Conservation (phyloP, 2,113 vertebrate genomes). For the Polyodon spathula region DNA sequence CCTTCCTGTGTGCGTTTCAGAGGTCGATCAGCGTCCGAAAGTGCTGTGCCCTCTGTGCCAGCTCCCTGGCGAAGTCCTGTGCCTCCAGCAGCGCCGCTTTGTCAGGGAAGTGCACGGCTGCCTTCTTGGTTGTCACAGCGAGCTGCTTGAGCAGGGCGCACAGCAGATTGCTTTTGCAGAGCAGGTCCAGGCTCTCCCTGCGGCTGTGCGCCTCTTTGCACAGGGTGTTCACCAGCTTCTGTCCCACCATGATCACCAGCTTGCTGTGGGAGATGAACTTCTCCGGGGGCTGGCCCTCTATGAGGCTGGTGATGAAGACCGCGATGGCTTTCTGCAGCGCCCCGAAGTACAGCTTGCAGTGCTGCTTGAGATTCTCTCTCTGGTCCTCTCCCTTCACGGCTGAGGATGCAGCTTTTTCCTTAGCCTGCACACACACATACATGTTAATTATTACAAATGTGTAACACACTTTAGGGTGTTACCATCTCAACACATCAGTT, state of each 20-base stretch:
- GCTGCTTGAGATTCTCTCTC: conserved; percentile 45
- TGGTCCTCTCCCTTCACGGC: conserved; percentile 6
- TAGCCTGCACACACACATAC: neutral
- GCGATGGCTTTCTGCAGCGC: conserved; percentile 78
- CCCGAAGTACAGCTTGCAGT: conserved; percentile 76
- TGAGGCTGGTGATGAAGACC: conserved; percentile 56
- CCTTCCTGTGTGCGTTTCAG: conserved; percentile 17
- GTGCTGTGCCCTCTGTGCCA: conserved; percentile 59
- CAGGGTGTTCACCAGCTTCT: conserved; percentile 78
- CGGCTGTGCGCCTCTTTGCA: conserved; percentile 63
- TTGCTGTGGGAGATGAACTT: conserved; percentile 84
- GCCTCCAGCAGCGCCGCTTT: conserved; percentile 49
- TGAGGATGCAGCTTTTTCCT: neutral
- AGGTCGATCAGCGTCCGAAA: conserved; percentile 61
- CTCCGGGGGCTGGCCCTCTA: conserved; percentile 63
- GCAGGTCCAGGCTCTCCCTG: conserved; percentile 48
- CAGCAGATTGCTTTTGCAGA: conserved; percentile 69
- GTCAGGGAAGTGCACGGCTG: conserved; percentile 62
- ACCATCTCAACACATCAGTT: too few relatives aligned
- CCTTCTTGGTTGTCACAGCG: conserved; percentile 80
- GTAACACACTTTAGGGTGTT: too few relatives aligned
- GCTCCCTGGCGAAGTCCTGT: conserved; percentile 48
- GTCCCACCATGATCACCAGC: conserved; percentile 84
- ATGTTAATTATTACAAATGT: too few relatives aligned
- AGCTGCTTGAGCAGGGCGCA: conserved; percentile 79